Evolutionary conservation across 2,888 invertebrate genomes (phyloP), one percentile per base, ranked within the genome.

Genomic region (Endomychus coccineus): DNA sequence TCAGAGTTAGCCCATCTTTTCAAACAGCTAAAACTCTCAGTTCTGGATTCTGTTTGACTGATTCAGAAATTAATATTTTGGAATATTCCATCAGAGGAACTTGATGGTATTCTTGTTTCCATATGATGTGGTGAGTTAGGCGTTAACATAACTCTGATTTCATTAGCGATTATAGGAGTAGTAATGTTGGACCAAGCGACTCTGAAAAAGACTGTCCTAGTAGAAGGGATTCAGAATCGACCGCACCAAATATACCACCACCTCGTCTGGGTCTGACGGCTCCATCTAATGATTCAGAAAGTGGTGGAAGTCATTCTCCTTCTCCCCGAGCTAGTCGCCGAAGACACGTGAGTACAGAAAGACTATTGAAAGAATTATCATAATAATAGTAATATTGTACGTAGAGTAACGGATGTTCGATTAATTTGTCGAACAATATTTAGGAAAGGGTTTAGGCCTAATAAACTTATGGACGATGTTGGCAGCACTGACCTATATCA

Each of bases 111-210:
- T n/a, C n/a, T n/a, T n/a, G n/a, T n/a, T n/a, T n/a, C n/a, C n/a
- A n/a, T n/a, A n/a, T n/a, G n/a, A n/a, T n/a, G n/a, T n/a, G n/a
- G n/a, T n/a, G n/a, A n/a, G n/a, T n/a, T n/a, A n/a, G n/a, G n/a
- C n/a, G n/a, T n/a, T n/a, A n/a, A n/a, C n/a, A n/a, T n/a, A n/a
- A n/a, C n/a, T n/a, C n/a, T n/a, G 23, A 6, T 27, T 61, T 59
- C 68, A 74, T 66, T 76, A 90, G 90, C 77, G 90, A 90, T 78
- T 87, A 90, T 74, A 83, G 89, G 67, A 88, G 89, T 75, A 83
- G 83, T 69, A 87, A 83, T 63, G 75, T 90, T 55, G 88, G 84
- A 49, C 88, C 88, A 45, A 88, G 88, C 56, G 90, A 90, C 70
- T 90, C 89, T 49, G 90, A 89, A 62, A 80, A 80, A 61, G 89